Evolutionary conservation across 2,888 invertebrate species (phyloP).

Genomic region (Orchestes rusci): DNA sequence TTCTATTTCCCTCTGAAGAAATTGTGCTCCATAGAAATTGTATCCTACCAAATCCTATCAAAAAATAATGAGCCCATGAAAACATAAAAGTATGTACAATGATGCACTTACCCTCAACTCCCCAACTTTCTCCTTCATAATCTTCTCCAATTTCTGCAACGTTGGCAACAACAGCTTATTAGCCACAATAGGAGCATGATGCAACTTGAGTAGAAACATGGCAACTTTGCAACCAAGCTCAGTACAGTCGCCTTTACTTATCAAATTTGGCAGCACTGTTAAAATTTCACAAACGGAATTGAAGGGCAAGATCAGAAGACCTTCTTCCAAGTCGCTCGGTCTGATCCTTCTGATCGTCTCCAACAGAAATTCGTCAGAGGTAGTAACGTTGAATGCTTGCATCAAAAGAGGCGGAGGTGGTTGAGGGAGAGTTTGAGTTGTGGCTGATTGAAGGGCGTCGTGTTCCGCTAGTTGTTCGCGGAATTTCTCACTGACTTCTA

Average conservation of each 20-base stretch:
- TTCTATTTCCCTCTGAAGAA: constrained; percentile 69
- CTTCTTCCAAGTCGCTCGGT: constrained; percentile 86
- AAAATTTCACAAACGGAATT: constrained; percentile 73
- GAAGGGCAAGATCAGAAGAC: constrained; percentile 79
- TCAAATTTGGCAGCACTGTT: constrained; percentile 59
- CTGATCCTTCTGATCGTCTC: constrained; percentile 73
- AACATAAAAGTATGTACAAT: not conserved
- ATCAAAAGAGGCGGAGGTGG: constrained; percentile 72
- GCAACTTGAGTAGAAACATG: constrained; percentile 67
- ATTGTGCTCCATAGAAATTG: constrained; percentile 75
- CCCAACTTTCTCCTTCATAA: constrained; percentile 49
- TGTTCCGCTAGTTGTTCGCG: constrained; percentile 52
- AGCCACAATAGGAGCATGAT: constrained; percentile 71
- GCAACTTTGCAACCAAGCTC: constrained; percentile 74
- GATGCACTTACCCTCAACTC: constrained; percentile 53
- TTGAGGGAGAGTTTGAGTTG: constrained; percentile 39
- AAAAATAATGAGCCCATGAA: constrained; percentile 1
- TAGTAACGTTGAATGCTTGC: constrained; percentile 67
- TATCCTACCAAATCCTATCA: constrained; percentile 73
- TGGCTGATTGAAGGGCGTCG: constrained; percentile 37
- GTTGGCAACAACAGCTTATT: constrained; percentile 61
- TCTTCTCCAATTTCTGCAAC: constrained; percentile 55
- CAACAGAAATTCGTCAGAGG: constrained; percentile 71
- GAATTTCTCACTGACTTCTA: constrained; percentile 67
- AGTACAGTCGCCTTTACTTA: constrained; percentile 60